phyloP scores from a whole-genome alignment of 2,888 invertebrate species.

The Congeria kusceri region DNA sequence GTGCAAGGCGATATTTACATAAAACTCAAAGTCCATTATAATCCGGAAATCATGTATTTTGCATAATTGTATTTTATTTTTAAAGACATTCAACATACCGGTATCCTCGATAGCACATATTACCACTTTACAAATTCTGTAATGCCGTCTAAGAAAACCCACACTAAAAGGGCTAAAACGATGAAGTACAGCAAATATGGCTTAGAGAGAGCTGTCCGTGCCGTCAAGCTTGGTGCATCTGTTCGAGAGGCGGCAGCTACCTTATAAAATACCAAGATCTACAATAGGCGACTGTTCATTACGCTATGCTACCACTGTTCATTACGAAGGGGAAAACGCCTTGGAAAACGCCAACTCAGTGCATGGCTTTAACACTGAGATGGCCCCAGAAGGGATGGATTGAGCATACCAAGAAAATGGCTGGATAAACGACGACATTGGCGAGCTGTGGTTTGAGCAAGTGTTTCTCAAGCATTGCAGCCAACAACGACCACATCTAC shows the following conservation, averaged over 20 bases:
- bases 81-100: no score
- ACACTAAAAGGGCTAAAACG: no score
- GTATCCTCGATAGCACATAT: no score
- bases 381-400: background rate
- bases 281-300: slow-evolving; percentile 42
- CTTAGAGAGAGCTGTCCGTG: slow-evolving; percentile 5
- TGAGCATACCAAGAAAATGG: slow-evolving; percentile 48
- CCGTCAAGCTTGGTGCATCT: slow-evolving; percentile 6
- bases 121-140: no score
- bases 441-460: slow-evolving; percentile 61
- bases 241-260: slow-evolving; percentile 31
- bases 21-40: no score
- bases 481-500: slow-evolving; percentile 55
- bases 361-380: slow-evolving; percentile 55
- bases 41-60: no score
- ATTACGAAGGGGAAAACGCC: slow-evolving; percentile 68
- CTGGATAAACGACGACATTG: slow-evolving; percentile 63
- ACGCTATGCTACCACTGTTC: slow-evolving; percentile 52
- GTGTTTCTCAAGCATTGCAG: slow-evolving; percentile 64
- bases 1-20: no score
- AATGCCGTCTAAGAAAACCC: no score
- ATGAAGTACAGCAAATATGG: background rate
- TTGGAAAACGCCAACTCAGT: slow-evolving; percentile 40
- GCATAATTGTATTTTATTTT: no score
- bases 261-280: slow-evolving; percentile 33